These are phyloP conservation scores for Eubucco bourcierii DNA, from an alignment of 2,113 vertebrate genomes.

Conservation along the genomic window DNA sequence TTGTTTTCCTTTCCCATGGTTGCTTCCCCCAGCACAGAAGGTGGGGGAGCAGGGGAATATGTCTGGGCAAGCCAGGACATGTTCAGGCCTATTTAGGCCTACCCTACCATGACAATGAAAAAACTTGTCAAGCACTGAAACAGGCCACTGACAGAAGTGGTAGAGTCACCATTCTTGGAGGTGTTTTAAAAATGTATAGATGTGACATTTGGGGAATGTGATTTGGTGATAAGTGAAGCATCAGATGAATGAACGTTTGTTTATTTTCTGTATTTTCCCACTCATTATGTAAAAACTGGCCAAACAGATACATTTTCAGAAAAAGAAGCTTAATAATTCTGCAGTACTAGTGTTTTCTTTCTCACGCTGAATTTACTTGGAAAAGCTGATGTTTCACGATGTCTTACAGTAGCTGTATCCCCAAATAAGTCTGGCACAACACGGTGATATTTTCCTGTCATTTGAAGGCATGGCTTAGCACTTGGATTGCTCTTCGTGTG, in stretches of 20 bases:
- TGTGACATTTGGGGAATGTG: fast-evolving
- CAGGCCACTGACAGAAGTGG: neutral
- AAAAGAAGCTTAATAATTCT: neutral
- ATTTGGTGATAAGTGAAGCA: neutral
- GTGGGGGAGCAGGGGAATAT: no score
- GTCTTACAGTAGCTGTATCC: neutral
- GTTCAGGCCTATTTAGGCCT: no score
- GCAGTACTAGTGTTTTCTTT: neutral
- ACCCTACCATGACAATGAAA: no score
- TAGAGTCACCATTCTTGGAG: neutral
- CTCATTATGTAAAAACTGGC: neutral
- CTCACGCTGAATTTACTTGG: neutral
- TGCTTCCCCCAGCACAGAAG: no score
- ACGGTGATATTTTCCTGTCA: neutral
- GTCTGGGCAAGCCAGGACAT: no score
- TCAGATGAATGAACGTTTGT: neutral
- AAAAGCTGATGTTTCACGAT: neutral
- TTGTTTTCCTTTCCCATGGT: no score
- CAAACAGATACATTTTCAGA: neutral
- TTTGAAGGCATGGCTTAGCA: neutral
- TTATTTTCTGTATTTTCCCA: neutral
- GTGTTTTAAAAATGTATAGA: neutral
- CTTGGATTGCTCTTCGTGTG: slow-evolving; percentile 5
- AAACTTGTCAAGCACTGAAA: neutral
- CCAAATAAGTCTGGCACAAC: slow-evolving; percentile 1